Base-by-base conservation (phyloP, 2,797 vertebrate species). In the Capromys pilorides region DNA sequence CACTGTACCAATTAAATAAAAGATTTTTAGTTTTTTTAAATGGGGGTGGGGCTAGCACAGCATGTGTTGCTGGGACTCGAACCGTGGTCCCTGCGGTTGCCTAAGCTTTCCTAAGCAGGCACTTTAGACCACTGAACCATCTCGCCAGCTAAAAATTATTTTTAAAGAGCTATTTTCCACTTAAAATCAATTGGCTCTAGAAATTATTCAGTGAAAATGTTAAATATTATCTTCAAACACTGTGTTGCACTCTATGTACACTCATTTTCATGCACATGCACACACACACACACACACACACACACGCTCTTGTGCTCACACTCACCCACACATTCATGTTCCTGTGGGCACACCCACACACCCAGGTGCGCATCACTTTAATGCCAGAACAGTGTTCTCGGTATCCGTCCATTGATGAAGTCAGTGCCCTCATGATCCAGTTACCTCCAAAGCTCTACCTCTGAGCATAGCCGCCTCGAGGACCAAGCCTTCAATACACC, bases 131-230 rank as follows among this genome's bases (percentile, higher is more conserved):
- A n/a, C n/a, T n/a, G n/a, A n/a, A n/a, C n/a, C n/a, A n/a, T n/a
- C n/a, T n/a, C n/a, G n/a, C n/a, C n/a, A n/a, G n/a, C 45, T 45
- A 45, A 45, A 45, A 45, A 4, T 45, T 45, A 8, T 45, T 45
- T 90, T 87, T 86, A 36, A 90, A 77, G 77, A 90, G 66, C 66
- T 21, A 0, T 91, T 90, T 95, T 71, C 67, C 59, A 51, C 13
- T 4, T 41, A 62, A 85, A 59, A 41, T 87, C 85, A 93, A 39
- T 75, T 84, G 57, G 84, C 75, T 88, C 77, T 83, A 79, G 67
- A 86, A 92, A 31, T 71, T 77, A 61, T 94, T 88, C 66, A 69
- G 4, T 80, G 41, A 45, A 88, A 92, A 2, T 22, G 9, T 88
- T 86, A 31, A 62, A 21, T 4, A 4, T 71, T 61, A 49, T 4